Conservation (phyloP, 2,888 invertebrate genomes). For the Mongoloraphidia duomilia region DNA sequence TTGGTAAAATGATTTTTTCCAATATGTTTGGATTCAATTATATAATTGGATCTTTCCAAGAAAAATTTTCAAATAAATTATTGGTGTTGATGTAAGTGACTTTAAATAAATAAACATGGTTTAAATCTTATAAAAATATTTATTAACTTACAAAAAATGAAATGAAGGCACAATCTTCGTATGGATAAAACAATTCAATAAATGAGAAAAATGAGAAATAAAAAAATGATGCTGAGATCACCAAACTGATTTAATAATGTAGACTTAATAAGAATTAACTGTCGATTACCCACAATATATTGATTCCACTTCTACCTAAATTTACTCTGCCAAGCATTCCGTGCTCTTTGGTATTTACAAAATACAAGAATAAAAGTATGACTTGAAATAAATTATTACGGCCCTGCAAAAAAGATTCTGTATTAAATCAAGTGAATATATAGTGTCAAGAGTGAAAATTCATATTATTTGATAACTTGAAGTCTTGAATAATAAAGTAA, state of each 20-base stretch:
- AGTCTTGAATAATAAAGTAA: too few relatives aligned
- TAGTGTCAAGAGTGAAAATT: too few relatives aligned
- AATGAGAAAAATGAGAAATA: background rate
- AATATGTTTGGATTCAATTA: too few relatives aligned
- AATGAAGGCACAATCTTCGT: background rate
- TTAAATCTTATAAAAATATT: too few relatives aligned
- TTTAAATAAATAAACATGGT: too few relatives aligned
- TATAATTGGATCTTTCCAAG: too few relatives aligned
- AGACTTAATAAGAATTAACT: background rate
- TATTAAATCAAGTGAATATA: background rate
- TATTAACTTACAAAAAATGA: too few relatives aligned
- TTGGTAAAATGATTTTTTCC: too few relatives aligned
- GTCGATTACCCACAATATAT: constrained; percentile 69
- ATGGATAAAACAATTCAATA: background rate
- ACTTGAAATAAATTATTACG: constrained; percentile 82
- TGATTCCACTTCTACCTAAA: constrained; percentile 65
- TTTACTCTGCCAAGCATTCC: constrained; percentile 66
- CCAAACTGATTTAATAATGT: background rate
- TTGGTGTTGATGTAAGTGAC: too few relatives aligned
- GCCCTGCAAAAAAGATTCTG: constrained; percentile 39
- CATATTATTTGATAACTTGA: too few relatives aligned
- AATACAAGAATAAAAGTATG: constrained; percentile 64
- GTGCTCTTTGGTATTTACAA: constrained; percentile 55
- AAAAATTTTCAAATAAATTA: too few relatives aligned
- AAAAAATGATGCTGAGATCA: background rate